A percentile compares a stretch with the other conserved stretches of the same genome.
phyloP scores from a whole-genome alignment of 2,888 invertebrate species.

The Galeruca laticollis region DNA sequence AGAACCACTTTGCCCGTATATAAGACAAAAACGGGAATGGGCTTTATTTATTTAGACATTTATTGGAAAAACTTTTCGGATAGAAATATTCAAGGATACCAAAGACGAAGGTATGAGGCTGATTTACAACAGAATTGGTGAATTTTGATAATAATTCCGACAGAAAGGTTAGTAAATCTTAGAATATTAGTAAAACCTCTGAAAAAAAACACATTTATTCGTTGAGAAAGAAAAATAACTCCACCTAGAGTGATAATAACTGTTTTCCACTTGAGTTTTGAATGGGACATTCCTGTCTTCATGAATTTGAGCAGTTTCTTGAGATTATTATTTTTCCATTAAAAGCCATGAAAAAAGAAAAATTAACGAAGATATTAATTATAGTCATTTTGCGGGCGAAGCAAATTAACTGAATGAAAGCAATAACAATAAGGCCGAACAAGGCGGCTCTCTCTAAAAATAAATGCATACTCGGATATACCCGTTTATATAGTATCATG shows the following conservation, averaged over 20 bases:
- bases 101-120: conserved; percentile 14
- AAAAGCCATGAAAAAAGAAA: too few species aligned
- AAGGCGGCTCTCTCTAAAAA: too few species aligned
- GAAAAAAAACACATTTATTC: not conserved
- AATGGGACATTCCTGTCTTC: too few species aligned
- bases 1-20: conserved; percentile 39
- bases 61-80: conserved; percentile 39
- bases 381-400: too few species aligned
- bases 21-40: conserved; percentile 40
- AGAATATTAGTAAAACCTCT: not conserved
- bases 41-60: conserved; percentile 42
- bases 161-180: not conserved
- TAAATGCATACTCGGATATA: too few species aligned
- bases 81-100: conserved; percentile 29
- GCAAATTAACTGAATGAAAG: too few species aligned
- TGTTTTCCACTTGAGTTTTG: too few species aligned
- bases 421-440: too few species aligned
- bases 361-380: too few species aligned
- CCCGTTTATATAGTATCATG: too few species aligned
- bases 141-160: not conserved
- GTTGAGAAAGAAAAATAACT: not conserved
- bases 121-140: not conserved
- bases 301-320: too few species aligned
- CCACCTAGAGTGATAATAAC: not conserved
- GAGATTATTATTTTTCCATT: too few species aligned